A percentile compares a stretch with the other conserved stretches of the same genome.
These are phyloP conservation scores for Phasianus colchicus DNA, from an alignment of 2,113 vertebrate species.

Conservation along the genomic window DNA sequence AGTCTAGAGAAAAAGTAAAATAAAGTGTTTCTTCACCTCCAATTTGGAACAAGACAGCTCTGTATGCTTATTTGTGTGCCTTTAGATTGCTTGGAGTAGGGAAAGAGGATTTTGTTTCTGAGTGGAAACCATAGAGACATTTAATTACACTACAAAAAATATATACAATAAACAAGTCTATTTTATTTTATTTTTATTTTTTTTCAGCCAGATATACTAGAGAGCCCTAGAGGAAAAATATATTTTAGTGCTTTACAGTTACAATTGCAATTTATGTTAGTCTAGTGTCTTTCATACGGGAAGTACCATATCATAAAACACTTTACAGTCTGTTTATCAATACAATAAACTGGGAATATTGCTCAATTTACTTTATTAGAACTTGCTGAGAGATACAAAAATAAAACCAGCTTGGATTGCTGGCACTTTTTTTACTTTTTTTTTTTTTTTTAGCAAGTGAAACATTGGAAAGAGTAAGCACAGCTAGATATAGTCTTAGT, in stretches of 20 bases:
- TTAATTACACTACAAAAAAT: slow-evolving; percentile 72
- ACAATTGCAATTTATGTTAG: slow-evolving; percentile 71
- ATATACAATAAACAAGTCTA: slow-evolving; percentile 68
- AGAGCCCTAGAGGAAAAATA: slow-evolving; percentile 61
- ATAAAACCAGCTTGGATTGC: slow-evolving; percentile 51
- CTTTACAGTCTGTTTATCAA: slow-evolving; percentile 72
- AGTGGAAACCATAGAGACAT: slow-evolving; percentile 46
- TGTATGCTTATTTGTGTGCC: slow-evolving; percentile 15
- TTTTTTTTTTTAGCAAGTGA: background rate
- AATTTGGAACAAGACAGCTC: background rate
- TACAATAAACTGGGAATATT: slow-evolving; percentile 69
- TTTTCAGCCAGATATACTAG: slow-evolving; percentile 53
- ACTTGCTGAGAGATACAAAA: slow-evolving; percentile 68
- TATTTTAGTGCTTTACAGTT: slow-evolving; percentile 68
- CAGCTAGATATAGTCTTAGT: background rate
- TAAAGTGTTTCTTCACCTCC: background rate
- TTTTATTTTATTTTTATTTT: slow-evolving; percentile 67
- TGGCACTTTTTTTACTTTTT: background rate
- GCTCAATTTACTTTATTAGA: slow-evolving; percentile 72
- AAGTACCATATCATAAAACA: slow-evolving; percentile 54
- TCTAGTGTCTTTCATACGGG: slow-evolving; percentile 50
- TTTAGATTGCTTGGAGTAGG: slow-evolving; percentile 2
- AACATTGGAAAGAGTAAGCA: background rate
- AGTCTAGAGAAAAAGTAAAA: background rate
- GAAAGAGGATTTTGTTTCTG: slow-evolving; percentile 28